Percentiles rank a stretch among this genome's conserved stretches.
Evolutionary conservation across 1,140 invertebrate genomes (phyloP).

Genomic region (Telenomus remus): DNA sequence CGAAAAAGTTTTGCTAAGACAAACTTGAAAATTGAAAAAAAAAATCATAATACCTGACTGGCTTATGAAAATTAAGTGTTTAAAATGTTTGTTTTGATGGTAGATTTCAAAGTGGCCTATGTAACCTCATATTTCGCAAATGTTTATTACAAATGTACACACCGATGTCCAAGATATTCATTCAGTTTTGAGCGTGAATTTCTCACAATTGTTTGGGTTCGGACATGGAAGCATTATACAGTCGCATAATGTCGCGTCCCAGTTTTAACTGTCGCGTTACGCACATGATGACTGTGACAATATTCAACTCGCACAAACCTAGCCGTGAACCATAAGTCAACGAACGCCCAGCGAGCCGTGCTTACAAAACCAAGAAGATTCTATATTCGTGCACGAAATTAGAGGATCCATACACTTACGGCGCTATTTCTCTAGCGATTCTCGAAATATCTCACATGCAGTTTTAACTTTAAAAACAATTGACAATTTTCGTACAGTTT

Average conservation of each 20-base stretch:
- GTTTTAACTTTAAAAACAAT: background rate
- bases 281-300: constrained; percentile 52
- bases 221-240: constrained; percentile 34
- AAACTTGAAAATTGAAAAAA: no score
- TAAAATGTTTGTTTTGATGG: background rate
- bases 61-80: no score
- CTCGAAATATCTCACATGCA: constrained; percentile 12
- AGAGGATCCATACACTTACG: constrained; percentile 36
- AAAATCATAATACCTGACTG: no score
- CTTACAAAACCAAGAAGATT: constrained; percentile 57
- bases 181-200: constrained; percentile 38
- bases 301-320: constrained; percentile 42
- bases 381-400: constrained; percentile 57
- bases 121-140: no score
- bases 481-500: no score
- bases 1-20: no score
- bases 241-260: constrained; percentile 41
- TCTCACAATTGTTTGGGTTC: constrained; percentile 56
- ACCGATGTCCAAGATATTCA: constrained; percentile 19
- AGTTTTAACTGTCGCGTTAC: constrained; percentile 41
- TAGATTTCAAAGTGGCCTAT: background rate
- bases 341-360: constrained; percentile 45
- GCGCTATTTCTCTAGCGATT: constrained; percentile 21
- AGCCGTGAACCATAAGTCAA: constrained; percentile 58
- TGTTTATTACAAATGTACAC: background rate